phyloP scores from a whole-genome alignment of 2,888 invertebrate species.

The Ophion slaviceki region DNA sequence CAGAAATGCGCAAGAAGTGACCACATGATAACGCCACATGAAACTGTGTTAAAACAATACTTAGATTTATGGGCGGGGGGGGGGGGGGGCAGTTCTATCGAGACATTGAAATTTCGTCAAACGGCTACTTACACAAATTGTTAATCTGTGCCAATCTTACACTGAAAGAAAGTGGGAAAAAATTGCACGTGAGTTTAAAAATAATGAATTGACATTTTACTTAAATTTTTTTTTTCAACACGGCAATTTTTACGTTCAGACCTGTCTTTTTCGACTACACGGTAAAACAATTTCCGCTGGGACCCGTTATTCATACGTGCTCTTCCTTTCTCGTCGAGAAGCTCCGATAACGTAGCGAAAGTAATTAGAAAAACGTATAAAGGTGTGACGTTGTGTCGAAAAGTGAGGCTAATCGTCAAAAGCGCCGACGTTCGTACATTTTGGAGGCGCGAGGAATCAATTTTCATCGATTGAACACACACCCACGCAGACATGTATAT shows the following conservation, averaged over 20 bases:
- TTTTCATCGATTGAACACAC: conserved; percentile 58
- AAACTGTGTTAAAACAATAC: too few species aligned
- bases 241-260: not conserved
- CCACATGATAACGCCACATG: too few species aligned
- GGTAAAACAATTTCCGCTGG: not conserved
- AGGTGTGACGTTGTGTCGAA: conserved; percentile 28
- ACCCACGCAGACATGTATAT: conserved; percentile 16
- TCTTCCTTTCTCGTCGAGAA: conserved; percentile 10
- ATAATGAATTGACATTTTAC: too few species aligned
- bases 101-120: too few species aligned
- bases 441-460: conserved; percentile 62
- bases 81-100: too few species aligned
- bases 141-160: not conserved
- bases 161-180: not conserved
- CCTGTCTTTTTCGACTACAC: not conserved
- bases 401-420: conserved; percentile 62
- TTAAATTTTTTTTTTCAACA: too few species aligned
- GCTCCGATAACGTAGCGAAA: conserved; percentile 22
- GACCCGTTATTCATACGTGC: not conserved
- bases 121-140: too few species aligned
- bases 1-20: too few species aligned
- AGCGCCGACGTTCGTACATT: conserved; percentile 48
- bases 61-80: too few species aligned
- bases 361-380: conserved; percentile 44
- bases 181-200: not conserved